These are phyloP conservation scores for Hepsetus odoe DNA, from an alignment of 2,113 vertebrate species.

Conservation along the genomic window DNA sequence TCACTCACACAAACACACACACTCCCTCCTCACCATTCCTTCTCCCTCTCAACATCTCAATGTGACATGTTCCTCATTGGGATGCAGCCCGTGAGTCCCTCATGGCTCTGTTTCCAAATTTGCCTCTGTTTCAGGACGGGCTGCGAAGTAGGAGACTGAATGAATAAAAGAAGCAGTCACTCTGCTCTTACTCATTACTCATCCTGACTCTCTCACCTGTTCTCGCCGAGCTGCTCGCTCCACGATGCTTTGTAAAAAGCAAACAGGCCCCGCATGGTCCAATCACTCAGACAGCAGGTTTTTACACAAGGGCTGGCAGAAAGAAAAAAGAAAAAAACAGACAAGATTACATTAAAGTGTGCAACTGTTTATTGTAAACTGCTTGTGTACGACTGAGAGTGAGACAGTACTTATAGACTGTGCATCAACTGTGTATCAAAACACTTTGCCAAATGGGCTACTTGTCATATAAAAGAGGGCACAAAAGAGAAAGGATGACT, in stretches of 20 bases:
- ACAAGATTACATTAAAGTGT: slow-evolving; percentile 10
- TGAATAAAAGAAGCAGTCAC: slow-evolving; percentile 66
- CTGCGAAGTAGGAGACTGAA: slow-evolving; percentile 59
- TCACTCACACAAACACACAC: no score
- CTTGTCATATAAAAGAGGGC: no score
- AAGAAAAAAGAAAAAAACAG: no score
- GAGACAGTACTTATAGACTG: not conserved
- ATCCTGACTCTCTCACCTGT: slow-evolving; percentile 29
- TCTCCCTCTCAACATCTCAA: slow-evolving; percentile 34
- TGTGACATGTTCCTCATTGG: slow-evolving; percentile 51
- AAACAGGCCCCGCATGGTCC: not conserved
- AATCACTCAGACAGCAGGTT: slow-evolving; percentile 5
- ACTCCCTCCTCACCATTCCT: slow-evolving; percentile 35
- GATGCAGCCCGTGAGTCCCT: slow-evolving; percentile 54
- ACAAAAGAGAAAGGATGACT: no score
- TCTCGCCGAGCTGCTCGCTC: slow-evolving; percentile 17
- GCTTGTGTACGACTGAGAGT: not conserved
- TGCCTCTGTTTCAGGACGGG: slow-evolving; percentile 55
- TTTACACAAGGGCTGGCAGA: not conserved
- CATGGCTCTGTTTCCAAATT: slow-evolving; percentile 67
- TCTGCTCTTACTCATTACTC: slow-evolving; percentile 43
- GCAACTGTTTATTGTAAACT: slow-evolving; percentile 3
- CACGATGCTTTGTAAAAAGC: slow-evolving; percentile 7
- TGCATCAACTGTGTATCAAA: not conserved
- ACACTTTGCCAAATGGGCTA: no score